Base-by-base conservation (phyloP, 2,113 vertebrate genomes). In the Rafetus swinhoei region DNA sequence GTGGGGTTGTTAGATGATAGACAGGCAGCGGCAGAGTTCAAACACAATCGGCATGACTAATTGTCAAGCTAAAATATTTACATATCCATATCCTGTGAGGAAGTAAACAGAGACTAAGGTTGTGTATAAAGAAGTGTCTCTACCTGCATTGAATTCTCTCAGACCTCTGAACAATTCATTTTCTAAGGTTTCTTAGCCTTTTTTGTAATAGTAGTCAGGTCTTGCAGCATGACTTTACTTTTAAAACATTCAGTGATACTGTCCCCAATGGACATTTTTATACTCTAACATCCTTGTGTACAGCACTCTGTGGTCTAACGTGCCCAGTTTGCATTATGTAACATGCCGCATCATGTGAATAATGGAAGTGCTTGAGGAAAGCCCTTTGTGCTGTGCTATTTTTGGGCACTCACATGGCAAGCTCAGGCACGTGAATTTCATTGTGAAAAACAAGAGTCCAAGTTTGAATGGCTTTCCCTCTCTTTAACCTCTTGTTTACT, bases 341-440 rank as follows among this genome's bases (percentile, higher is more conserved):
- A 97, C 87, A 57, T 94, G 91, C 92, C 5, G 90, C 96, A 96
- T 96, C 95, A 89, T 97, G 95, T 97, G 95, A 97, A 97, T 97
- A 95, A 97, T 97, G 95, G 93, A 97, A 96, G 79, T 45, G 95
- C 95, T 96, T 87, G 92, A 96, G 96, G 96, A 96, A 97, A 96
- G 92, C 95, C 96, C 96, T 92, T 94, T 89, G 74, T 96, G 81
- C 82, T 93, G 84, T 81, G 79, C 92, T 97, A 97, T 97, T 97
- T 97, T 97, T 95, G 92, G 45, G 92, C 84, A 65, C 81, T 83
- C 86, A 39, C 83, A 1, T 9, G 90, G n/a, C 0, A 1, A 84
- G 82, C 88, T 92, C 81, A 89, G 79, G 86, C 90, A 85, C 53
- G 90, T 0, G 19, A 79, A 77, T 89, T 97, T 95, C 96, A 97